Evolutionary conservation across 2,797 vertebrate species (phyloP).

Genomic region (Galago senegalensis): DNA sequence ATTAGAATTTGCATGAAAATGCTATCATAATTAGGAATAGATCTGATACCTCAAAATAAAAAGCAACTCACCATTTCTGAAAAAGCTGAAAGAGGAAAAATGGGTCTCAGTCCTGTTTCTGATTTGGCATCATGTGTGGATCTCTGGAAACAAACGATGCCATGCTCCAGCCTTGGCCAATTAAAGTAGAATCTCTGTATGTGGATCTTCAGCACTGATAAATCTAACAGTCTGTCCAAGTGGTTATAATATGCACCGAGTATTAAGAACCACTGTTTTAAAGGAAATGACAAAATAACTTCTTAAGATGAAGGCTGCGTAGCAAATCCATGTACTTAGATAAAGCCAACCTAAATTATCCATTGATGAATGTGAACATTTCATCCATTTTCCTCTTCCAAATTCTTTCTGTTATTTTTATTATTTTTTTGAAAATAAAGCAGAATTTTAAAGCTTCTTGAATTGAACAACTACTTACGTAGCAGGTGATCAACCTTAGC

Average conservation of each 20-base stretch:
- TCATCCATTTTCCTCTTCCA: background rate
- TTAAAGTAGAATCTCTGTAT: background rate
- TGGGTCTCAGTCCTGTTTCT: background rate
- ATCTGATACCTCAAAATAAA: background rate
- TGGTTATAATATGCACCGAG: background rate
- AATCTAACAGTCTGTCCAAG: background rate
- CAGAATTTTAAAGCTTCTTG: constrained; percentile 41
- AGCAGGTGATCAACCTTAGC: background rate
- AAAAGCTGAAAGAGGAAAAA: background rate
- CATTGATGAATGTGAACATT: background rate
- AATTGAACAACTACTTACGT: background rate
- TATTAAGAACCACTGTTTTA: background rate
- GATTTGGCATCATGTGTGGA: background rate
- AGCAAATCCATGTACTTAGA: constrained; percentile 8
- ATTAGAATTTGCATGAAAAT: background rate
- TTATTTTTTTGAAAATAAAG: background rate
- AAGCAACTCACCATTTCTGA: background rate
- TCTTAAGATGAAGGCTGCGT: background rate
- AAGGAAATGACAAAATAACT: constrained; percentile 36
- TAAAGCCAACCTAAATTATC: background rate
- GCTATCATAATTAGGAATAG: background rate
- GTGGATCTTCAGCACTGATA: background rate
- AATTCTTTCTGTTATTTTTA: constrained; percentile 43
- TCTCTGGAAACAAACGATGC: background rate
- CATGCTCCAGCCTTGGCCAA: background rate